Conservation (phyloP, 2,797 vertebrate species). For the Sparus aurata region DNA sequence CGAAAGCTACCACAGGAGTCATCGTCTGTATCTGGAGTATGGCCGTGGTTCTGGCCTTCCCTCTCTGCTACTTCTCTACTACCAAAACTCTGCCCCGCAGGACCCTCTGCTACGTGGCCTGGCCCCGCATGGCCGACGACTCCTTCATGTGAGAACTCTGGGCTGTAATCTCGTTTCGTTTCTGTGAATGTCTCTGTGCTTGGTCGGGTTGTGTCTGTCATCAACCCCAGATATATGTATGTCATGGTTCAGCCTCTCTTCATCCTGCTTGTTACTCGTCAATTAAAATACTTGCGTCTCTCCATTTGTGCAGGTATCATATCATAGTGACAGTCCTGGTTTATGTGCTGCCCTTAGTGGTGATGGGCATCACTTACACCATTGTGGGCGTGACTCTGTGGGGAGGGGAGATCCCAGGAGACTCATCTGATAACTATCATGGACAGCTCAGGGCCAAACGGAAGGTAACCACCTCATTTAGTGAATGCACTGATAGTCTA, state of each 20-base stretch:
- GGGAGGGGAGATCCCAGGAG: constrained; percentile 97
- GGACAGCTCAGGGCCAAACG: constrained; percentile 96
- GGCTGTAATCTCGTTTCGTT: not conserved
- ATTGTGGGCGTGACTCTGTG: constrained; percentile 96
- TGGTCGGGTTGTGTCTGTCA: not conserved
- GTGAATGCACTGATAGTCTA: not conserved
- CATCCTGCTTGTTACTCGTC: not conserved
- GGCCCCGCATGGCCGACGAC: constrained; percentile 86
- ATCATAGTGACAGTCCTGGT: constrained; percentile 93
- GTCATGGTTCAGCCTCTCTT: not conserved
- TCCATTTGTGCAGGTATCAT: constrained; percentile 88
- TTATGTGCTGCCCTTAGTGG: constrained; percentile 92
- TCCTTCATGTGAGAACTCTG: constrained; percentile 64
- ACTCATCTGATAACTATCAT: constrained; percentile 95
- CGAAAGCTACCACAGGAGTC: constrained; percentile 92
- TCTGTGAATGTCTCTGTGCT: not conserved
- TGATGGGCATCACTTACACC: constrained; percentile 97
- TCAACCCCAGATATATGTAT: not conserved
- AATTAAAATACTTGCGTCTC: constrained; percentile 1
- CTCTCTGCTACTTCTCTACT: constrained; percentile 95
- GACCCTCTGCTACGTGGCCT: constrained; percentile 94
- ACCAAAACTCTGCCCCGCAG: constrained; percentile 87
- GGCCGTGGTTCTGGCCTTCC: constrained; percentile 95
- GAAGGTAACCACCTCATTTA: constrained; percentile 87
- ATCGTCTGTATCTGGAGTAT: constrained; percentile 96